Conservation (phyloP, 2,113 vertebrate genomes). For the Ondatra zibethicus region DNA sequence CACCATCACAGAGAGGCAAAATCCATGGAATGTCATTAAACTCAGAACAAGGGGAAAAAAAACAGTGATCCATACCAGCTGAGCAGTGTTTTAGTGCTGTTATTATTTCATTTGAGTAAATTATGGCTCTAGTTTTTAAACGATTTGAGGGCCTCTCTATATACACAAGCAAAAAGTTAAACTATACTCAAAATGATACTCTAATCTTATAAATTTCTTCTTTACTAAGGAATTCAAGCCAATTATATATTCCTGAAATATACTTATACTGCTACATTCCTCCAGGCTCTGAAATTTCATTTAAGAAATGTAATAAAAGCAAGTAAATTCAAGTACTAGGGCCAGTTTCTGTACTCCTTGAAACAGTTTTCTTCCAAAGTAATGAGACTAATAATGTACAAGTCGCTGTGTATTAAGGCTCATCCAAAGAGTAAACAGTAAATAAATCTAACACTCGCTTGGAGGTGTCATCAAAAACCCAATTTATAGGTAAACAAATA, state of each 20-base stretch:
- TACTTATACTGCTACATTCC: conserved; percentile 63
- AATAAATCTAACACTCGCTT: conserved; percentile 40
- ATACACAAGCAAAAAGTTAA: conserved; percentile 59
- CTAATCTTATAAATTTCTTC: conserved; percentile 73
- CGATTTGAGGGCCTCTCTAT: conserved; percentile 35
- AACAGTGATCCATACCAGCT: conserved; percentile 21
- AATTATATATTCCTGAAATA: conserved; percentile 77
- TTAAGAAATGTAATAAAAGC: conserved; percentile 80
- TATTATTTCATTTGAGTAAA: conserved; percentile 63
- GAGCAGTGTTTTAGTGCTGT: conserved; percentile 41
- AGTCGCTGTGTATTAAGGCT: conserved; percentile 52
- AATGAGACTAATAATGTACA: conserved; percentile 71
- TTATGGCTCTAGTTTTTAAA: conserved; percentile 65
- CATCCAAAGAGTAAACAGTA: conserved; percentile 58
- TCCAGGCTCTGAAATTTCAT: conserved; percentile 79
- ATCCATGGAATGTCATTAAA: background rate
- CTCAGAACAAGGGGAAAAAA: background rate
- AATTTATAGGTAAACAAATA: conserved; percentile 66
- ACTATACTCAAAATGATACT: conserved; percentile 64
- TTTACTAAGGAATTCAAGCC: conserved; percentile 73
- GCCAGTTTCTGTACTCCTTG: conserved; percentile 41
- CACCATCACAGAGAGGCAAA: background rate
- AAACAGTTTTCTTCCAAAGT: conserved; percentile 66
- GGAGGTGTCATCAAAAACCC: conserved; percentile 39
- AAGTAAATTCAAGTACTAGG: conserved; percentile 64